Evolutionary conservation across 1,140 invertebrate species (phyloP), one percentile per base, ranked within the genome.

Genomic region (Ganaspis sp.): DNA sequence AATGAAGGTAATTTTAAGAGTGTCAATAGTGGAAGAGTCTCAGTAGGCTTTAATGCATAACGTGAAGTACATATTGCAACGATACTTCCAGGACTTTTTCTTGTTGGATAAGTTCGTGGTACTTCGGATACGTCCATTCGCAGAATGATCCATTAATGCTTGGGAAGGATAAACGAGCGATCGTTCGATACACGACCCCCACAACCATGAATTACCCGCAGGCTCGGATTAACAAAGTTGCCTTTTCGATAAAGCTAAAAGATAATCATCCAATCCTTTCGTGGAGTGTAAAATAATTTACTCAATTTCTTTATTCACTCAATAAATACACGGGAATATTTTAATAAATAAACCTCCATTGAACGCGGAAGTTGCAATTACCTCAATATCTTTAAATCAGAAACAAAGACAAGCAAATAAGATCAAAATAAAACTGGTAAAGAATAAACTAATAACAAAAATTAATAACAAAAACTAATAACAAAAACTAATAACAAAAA

Each of bases 81-180:
- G 58, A 64, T 64, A n/a, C 58, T 64, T 64, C 58, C 58, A 64
- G 23, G 26, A 64, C 58, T 64, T 64, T 64, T 64, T 64, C 58
- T 64, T 64, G 23, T 64, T 29, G 26, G 26, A 64, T 64, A 64
- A 64, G 58, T 64, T 64, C 58, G 58, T 29, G 58, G 58, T 64
- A 64, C 58, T 64, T 64, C 58, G 58, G 58, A 64, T 64, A 64
- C 58, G 58, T 64, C 58, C 58, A 64, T 64, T 64, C 58, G 58
- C 58, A 64, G 58, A 64, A 64, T 64, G 58, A 64, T 64, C 58
- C 58, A 64, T 64, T 64, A 64, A 64, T 64, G 58, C 58, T 64
- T 64, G 58, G 23, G 58, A 29, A 64, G 58, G 26, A 64, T 64
- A 64, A 64, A 64, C 58, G 58, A 64, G 58, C 58, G 58, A 64